Evolutionary conservation across 2,113 vertebrate genomes (phyloP).

Genomic region (Pycnonotus jocosus): DNA sequence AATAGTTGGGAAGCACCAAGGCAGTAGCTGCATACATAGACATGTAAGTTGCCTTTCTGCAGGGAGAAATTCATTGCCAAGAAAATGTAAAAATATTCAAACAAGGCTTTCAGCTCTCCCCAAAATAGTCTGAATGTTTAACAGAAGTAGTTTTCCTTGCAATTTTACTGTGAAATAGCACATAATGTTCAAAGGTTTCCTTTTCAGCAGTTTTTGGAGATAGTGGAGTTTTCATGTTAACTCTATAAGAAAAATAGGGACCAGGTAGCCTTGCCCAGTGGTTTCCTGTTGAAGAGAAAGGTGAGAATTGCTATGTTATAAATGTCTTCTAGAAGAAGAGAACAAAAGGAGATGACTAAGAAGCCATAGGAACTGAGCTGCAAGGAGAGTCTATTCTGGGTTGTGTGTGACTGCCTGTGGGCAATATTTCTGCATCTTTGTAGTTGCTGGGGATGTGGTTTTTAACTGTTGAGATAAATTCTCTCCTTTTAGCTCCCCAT

Average conservation of each 20-base stretch:
- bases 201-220: neutral
- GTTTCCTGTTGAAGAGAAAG: neutral
- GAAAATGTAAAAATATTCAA: neutral
- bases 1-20: neutral
- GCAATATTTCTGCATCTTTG: neutral
- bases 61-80: neutral
- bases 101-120: neutral
- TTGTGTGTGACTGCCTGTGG: neutral
- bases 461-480: neutral
- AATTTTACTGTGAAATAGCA: neutral
- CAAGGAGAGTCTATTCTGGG: neutral
- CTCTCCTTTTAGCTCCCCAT: neutral
- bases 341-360: neutral
- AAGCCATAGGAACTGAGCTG: neutral
- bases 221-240: neutral
- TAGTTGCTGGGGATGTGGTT: neutral
- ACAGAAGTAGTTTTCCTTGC: neutral
- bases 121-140: neutral
- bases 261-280: neutral
- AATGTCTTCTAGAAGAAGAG: neutral
- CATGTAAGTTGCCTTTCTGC: neutral
- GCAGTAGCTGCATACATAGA: neutral
- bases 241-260: neutral
- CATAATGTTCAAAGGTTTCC: neutral
- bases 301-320: neutral